Percentiles rank a stretch among this genome's conserved stretches.
These are phyloP conservation scores for Myiotriccus ornatus DNA, from an alignment of 2,797 vertebrate genomes.

Conservation along the genomic window DNA sequence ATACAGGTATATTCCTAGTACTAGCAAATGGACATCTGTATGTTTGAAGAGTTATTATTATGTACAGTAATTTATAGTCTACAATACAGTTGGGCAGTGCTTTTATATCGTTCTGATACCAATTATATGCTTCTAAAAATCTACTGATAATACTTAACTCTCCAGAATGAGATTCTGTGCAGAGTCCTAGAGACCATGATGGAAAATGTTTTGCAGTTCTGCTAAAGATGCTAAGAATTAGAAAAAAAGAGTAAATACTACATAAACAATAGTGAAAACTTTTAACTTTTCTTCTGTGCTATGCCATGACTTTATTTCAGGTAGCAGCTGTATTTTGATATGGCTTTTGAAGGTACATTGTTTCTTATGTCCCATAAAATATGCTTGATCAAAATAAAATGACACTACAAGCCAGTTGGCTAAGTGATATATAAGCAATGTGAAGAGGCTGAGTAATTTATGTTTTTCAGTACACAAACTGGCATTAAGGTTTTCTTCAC, in stretches of 20 bases:
- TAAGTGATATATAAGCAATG: neutral
- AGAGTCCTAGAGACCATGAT: neutral
- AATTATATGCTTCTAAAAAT: neutral
- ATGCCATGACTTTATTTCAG: neutral
- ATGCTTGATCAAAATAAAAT: neutral
- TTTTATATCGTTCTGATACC: neutral
- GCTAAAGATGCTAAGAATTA: neutral
- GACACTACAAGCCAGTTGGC: neutral
- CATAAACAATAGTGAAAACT: neutral
- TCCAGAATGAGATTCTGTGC: neutral
- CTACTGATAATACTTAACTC: neutral
- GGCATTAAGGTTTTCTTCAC: neutral
- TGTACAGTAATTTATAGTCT: constrained; percentile 4
- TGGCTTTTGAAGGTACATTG: neutral
- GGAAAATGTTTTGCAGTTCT: neutral
- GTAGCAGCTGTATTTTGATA: neutral
- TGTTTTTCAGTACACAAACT: neutral
- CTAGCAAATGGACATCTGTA: neutral
- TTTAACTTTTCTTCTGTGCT: neutral
- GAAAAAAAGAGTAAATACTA: neutral
- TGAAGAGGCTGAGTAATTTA: neutral
- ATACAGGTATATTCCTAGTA: constrained; percentile 72
- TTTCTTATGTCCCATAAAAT: neutral
- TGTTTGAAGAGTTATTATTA: neutral
- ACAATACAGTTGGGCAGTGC: neutral